Conservation (phyloP, 2,113 vertebrate genomes). For the Hippocampus mohnikei region DNA sequence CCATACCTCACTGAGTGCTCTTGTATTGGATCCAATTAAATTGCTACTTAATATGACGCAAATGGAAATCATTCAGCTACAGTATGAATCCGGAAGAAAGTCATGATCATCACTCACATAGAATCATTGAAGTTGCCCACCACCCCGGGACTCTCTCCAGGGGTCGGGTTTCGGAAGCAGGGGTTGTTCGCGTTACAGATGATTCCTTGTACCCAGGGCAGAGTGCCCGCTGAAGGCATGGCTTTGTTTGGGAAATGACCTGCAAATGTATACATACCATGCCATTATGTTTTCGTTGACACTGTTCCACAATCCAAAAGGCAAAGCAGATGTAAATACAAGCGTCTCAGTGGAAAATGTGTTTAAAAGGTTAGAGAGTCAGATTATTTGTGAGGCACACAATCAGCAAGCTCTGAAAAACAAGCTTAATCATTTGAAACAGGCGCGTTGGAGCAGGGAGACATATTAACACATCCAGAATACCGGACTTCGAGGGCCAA, state of each 20-base stretch:
- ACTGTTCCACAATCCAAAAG: neutral
- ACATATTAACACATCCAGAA: too few relatives aligned
- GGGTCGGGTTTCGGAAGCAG: conserved; percentile 93
- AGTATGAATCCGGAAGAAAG: neutral
- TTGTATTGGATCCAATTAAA: neutral
- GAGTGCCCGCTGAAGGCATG: conserved; percentile 94
- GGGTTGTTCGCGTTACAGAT: conserved; percentile 99
- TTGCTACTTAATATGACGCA: neutral
- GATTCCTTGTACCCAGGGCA: conserved; percentile 97
- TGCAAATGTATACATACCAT: conserved; percentile 49
- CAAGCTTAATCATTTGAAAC: too few relatives aligned
- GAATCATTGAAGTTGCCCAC: conserved; percentile 97
- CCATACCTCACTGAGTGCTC: neutral
- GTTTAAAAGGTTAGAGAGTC: neutral
- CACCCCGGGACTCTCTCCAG: conserved; percentile 87
- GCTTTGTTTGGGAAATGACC: conserved; percentile 99
- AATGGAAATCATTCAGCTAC: neutral
- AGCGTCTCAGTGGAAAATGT: neutral
- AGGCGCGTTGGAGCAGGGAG: too few relatives aligned
- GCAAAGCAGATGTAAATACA: neutral
- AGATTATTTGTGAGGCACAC: too few relatives aligned
- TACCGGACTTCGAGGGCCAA: too few relatives aligned
- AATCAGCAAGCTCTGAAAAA: too few relatives aligned
- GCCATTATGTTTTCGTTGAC: neutral
- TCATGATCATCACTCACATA: conserved; percentile 77